Evolutionary conservation across 2,888 invertebrate species (phyloP).

Genomic region (Leucophenga maculata): DNA sequence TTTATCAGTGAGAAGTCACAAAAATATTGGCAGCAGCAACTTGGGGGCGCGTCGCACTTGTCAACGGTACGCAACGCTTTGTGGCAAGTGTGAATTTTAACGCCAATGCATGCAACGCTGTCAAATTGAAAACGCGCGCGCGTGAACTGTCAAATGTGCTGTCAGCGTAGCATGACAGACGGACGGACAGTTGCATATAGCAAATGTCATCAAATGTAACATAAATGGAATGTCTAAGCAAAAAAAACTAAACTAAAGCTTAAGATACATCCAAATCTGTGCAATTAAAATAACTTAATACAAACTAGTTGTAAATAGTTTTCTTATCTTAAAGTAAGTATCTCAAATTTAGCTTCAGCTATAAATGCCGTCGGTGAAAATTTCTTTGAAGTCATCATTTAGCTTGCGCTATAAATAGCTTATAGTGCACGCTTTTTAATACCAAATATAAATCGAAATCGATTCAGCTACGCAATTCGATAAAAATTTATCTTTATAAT

Average conservation of each 20-base stretch:
- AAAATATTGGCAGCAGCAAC: not conserved
- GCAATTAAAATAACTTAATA: constrained; percentile 30
- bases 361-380: no score
- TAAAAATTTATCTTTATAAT: no score
- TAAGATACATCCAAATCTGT: not conserved
- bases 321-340: constrained; percentile 19
- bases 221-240: constrained; percentile 15
- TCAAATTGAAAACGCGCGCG: not conserved
- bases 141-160: constrained; percentile 13
- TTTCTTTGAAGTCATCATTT: no score
- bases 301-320: constrained; percentile 22
- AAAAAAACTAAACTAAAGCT: constrained; percentile 23
- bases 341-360: not conserved
- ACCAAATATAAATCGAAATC: no score
- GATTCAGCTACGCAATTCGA: no score
- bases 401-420: no score
- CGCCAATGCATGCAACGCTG: constrained; percentile 34
- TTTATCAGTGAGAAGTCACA: constrained; percentile 20
- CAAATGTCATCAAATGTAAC: not conserved
- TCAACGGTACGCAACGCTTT: not conserved
- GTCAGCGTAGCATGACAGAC: constrained; percentile 5
- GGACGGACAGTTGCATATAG: not conserved
- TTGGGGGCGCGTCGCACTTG: constrained; percentile 14
- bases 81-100: constrained; percentile 34
- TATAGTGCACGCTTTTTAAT: no score